Evolutionary conservation across 2,113 vertebrate species (phyloP), one percentile per base, ranked within the genome.

Genomic region (Chlorodrepanis virens): DNA sequence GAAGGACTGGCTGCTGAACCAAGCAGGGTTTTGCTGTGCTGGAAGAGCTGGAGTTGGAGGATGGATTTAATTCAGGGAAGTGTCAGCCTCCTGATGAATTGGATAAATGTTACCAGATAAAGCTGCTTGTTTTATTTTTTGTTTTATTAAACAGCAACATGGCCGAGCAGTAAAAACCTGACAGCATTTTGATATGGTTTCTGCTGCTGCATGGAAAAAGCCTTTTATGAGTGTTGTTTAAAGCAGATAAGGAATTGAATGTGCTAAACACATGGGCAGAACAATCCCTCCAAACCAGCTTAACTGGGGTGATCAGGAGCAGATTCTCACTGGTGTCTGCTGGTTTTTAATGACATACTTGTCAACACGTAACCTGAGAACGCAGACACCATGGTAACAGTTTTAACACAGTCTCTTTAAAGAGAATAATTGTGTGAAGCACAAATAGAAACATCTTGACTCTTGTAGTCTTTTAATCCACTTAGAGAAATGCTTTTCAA

Each of bases 371-470:
- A 94, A 94, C 91, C 91, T 95, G 77, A 95, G 96, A 93, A 94
- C 67, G 91, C 64, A 83, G 88, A 83, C 68, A 68, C 95, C 96
- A 86, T 94, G 90, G 95, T 83, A 97, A 96, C 94, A 94, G 83
- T 95, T 95, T 92, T 93, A 96, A 92, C 93, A 83, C 68, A 56
- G 92, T 89, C 88, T 50, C 72, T 89, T 89, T 81, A 93, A 93
- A 92, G 85, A 87, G 83, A 79, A 89, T 93, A 80, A 96, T 95
- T 94, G 85, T 96, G 92, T 94, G 92, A 68, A 95, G 88, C 93
- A 84, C 96, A 94, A 95, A 95, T 83, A 96, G 96, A 94, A 95
- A 90, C 96, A 92, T 96, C 95, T 94, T 90, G 93, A 93, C 92
- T 96, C 85, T 94, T 96, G 93, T 90, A 92, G 90, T 93, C 94